Conservation (phyloP, 2,113 vertebrate genomes). For the Engystomops pustulosus region DNA sequence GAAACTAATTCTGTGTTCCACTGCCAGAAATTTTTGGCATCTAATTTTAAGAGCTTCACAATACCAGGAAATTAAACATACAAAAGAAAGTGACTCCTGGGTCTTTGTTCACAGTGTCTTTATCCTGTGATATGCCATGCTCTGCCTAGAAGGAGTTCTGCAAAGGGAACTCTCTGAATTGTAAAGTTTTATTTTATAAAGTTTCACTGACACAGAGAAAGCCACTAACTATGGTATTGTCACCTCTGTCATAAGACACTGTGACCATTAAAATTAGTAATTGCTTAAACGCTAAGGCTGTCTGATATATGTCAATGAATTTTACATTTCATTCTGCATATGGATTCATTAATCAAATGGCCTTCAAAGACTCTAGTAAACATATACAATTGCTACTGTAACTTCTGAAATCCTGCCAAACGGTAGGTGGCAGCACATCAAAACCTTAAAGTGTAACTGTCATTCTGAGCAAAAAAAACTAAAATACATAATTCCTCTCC, state of each 20-base stretch:
- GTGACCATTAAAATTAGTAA: constrained; percentile 41
- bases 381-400: constrained; percentile 12
- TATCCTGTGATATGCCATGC: constrained; percentile 32
- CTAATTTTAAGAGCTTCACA: constrained; percentile 21
- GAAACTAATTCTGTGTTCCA: constrained; percentile 20
- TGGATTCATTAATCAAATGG: constrained; percentile 47
- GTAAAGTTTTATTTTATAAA: constrained; percentile 23
- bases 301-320: constrained; percentile 38
- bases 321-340: constrained; percentile 34
- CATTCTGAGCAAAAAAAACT: too few species aligned
- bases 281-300: constrained; percentile 31
- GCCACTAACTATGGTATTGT: constrained; percentile 24
- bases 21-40: constrained; percentile 27
- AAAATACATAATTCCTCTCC: too few species aligned
- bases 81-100: constrained; percentile 26
- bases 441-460: constrained; percentile 14
- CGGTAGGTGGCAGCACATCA: constrained; percentile 48
- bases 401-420: constrained; percentile 40
- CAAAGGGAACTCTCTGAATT: constrained; percentile 33
- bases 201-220: constrained; percentile 22
- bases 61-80: constrained; percentile 25
- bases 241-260: constrained; percentile 28
- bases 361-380: constrained; percentile 48
- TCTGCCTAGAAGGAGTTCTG: constrained; percentile 28
- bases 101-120: constrained; percentile 6